Evolutionary conservation across 2,113 vertebrate genomes (phyloP), one percentile per base, ranked within the genome.

Genomic region (Aspiorhynchus laticeps): DNA sequence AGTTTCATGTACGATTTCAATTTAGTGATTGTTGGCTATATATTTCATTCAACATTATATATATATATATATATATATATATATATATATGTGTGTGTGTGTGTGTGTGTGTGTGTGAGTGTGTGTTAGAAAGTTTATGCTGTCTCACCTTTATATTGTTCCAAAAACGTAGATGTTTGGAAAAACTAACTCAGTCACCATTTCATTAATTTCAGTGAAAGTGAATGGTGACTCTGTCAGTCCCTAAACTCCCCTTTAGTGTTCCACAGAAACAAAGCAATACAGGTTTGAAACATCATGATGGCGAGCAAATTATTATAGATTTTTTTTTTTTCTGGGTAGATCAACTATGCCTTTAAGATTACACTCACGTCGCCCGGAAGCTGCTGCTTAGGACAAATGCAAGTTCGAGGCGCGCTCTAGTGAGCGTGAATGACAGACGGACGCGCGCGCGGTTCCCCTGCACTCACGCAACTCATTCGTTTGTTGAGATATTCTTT

Each of bases 341-440:
- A 15, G 31, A 53, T 63, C 21, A 14, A n/a, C 31, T 80, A 80
- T 41, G 65, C 86, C 88, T 88, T 89, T 89, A 88, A 88, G 88
- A 89, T 87, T 86, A 80, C 59, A 17, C 63, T 84, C 86, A 86
- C 86, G 83, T 87, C 86, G 61, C 36, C 88, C 88, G 86, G 88
- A 89, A 89, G 88, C 83, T 79, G 38, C 85, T 31, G 53, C 46
- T 53, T 17, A 48, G 73, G 63, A 85, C 43, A 61, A 56, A 69
- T 81, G 78, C 80, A 63, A 84, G 80, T 69, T 65, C 2, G 69
- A 38, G 61, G 48, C 71, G 73, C 48, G 83, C 31, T 48, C 82
- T 69, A 24, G 67, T n/a, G 73, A 83, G n/a, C 26, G 56, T 51
- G 56, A 83, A 87, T 87, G 86, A 69, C 79, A 83, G 85, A 61